Evolutionary conservation across 2,888 invertebrate species (phyloP).

Genomic region (Napeogenes sylphis): DNA sequence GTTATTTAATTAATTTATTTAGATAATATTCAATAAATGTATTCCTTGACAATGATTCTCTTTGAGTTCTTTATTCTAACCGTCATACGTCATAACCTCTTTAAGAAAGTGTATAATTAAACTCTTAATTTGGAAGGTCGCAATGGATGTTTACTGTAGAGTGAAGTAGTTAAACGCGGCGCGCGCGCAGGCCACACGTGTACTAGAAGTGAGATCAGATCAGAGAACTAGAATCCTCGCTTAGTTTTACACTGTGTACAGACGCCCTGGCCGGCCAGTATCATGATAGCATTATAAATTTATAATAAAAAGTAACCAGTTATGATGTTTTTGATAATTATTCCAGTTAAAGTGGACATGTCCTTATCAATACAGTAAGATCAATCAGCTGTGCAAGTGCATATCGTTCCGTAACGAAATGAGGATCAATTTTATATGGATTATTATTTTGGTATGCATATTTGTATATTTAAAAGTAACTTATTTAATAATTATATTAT

Average conservation of each 20-base stretch:
- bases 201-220: conserved; percentile 68
- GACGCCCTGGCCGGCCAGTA: conserved; percentile 38
- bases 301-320: conserved; percentile 21
- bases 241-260: conserved; percentile 64
- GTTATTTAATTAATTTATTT: no score
- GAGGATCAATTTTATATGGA: conserved; percentile 64
- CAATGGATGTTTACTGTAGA: conserved; percentile 44
- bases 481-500: conserved; percentile 10
- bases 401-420: conserved; percentile 59
- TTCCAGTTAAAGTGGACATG: conserved; percentile 67
- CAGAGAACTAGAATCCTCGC: conserved; percentile 58
- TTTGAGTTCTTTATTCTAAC: background rate
- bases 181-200: conserved; percentile 72
- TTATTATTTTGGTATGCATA: conserved; percentile 61
- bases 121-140: conserved; percentile 75
- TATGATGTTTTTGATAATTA: conserved; percentile 59
- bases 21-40: no score
- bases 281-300: conserved; percentile 24
- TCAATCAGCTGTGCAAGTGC: conserved; percentile 50
- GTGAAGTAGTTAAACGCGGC: conserved; percentile 64
- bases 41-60: no score
- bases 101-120: conserved; percentile 74
- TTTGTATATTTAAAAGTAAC: background rate
- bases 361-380: conserved; percentile 71
- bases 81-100: conserved; percentile 46